Percentiles rank a stretch among this genome's conserved stretches.
Conservation (phyloP, 2,888 invertebrate species). For the Antheraea assamensis region DNA sequence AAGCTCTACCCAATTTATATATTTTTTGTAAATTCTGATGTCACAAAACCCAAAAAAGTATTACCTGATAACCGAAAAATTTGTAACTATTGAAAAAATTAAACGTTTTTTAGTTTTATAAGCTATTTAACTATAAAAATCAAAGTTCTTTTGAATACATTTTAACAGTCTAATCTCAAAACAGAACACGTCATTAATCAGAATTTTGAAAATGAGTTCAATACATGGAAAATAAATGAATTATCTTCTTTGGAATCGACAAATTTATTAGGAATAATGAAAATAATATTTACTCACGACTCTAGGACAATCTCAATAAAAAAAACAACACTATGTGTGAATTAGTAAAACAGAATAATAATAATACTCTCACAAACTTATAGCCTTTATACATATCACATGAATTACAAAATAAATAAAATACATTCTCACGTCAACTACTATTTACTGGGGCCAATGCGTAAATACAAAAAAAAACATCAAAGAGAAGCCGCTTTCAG, state of each 20-base stretch:
- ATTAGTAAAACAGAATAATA: constrained; percentile 44
- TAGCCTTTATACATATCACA: constrained; percentile 73
- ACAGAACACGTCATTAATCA: no score
- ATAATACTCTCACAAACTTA: constrained; percentile 55
- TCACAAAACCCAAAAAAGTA: neutral
- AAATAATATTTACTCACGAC: constrained; percentile 1
- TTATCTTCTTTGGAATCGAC: neutral
- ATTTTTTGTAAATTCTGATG: neutral
- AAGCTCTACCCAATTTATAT: neutral
- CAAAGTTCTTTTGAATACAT: neutral
- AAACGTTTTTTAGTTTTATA: neutral
- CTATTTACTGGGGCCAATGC: constrained; percentile 57
- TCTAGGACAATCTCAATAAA: constrained; percentile 20
- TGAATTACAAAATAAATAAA: constrained; percentile 63
- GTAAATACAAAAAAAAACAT: constrained; percentile 31
- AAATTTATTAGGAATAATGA: neutral
- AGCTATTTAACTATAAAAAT: neutral
- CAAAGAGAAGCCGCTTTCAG: constrained; percentile 47
- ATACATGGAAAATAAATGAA: neutral
- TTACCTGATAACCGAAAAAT: neutral
- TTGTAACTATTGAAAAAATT: constrained; percentile 1
- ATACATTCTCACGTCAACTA: constrained; percentile 52
- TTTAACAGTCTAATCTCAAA: neutral
- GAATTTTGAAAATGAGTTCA: neutral
- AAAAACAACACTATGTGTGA: constrained; percentile 32